A percentile compares a stretch with the other conserved stretches of the same genome.
Conservation (phyloP, 2,113 vertebrate genomes). For the Sterna hirundo region DNA sequence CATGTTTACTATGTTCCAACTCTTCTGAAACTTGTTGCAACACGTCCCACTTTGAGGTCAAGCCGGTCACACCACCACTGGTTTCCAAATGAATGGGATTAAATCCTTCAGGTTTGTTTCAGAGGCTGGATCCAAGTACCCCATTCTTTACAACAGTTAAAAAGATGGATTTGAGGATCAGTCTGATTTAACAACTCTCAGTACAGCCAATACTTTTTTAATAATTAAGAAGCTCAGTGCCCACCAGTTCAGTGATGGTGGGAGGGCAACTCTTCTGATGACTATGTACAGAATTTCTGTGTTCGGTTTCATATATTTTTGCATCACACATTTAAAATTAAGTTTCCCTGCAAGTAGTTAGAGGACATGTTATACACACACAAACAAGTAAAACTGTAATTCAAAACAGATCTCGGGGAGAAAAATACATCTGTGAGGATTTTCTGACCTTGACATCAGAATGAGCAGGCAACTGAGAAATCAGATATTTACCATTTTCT, state of each 20-base stretch:
- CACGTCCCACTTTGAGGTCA: background rate
- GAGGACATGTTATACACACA: background rate
- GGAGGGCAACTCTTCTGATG: background rate
- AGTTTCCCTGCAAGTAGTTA: background rate
- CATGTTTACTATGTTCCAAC: accelerated
- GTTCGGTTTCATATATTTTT: background rate
- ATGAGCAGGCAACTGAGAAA: background rate
- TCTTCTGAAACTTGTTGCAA: background rate
- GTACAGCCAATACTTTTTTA: background rate
- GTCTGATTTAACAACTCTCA: background rate
- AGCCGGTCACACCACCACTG: background rate
- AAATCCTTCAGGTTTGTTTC: background rate
- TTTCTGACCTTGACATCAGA: background rate
- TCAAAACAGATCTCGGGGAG: background rate
- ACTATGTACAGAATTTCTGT: background rate
- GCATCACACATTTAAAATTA: background rate
- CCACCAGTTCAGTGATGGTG: background rate
- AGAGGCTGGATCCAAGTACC: background rate
- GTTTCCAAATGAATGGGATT: background rate
- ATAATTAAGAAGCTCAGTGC: background rate
- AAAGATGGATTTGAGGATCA: background rate
- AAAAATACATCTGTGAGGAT: background rate
- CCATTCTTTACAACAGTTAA: background rate
- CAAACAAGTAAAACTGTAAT: background rate
- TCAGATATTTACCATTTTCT: background rate